These are phyloP conservation scores for Oryzias sinensis DNA, from an alignment of 2,797 vertebrate species.

Conservation along the genomic window DNA sequence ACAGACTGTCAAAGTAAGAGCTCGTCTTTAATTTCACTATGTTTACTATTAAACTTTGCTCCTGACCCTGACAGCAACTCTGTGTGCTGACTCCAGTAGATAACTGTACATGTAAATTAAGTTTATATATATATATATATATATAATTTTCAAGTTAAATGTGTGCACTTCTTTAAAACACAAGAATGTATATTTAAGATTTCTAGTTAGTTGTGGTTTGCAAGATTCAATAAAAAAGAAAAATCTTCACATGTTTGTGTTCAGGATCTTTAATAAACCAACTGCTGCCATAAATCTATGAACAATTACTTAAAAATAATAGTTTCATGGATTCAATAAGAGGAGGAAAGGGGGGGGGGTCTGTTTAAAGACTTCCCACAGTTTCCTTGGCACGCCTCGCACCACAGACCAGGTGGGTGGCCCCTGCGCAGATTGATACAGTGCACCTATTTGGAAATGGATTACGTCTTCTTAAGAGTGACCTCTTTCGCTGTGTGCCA, in stretches of 20 bases:
- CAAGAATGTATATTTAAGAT: conserved; percentile 2
- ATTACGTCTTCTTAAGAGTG: conserved; percentile 50
- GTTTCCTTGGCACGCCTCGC: conserved; percentile 53
- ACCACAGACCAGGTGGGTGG: conserved; percentile 57
- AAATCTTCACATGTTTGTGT: conserved; percentile 12
- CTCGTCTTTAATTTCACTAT: no score
- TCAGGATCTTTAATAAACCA: neutral
- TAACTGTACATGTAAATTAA: conserved; percentile 19
- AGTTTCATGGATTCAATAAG: conserved; percentile 37
- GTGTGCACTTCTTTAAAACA: neutral
- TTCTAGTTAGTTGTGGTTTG: conserved; percentile 22
- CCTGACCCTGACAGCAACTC: conserved; percentile 8
- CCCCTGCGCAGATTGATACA: conserved; percentile 52
- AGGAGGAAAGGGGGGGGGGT: conserved; percentile 23
- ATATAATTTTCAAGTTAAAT: conserved; percentile 6
- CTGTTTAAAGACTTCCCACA: conserved; percentile 57
- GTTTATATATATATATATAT: neutral
- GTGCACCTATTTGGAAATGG: conserved; percentile 60
- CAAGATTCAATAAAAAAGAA: conserved; percentile 42
- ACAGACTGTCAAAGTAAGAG: no score
- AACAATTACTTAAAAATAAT: conserved; percentile 15
- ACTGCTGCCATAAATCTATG: conserved; percentile 6
- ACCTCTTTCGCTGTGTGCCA: conserved; percentile 36
- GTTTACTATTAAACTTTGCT: neutral
- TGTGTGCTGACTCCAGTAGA: conserved; percentile 15